Evolutionary conservation across 2,113 vertebrate species (phyloP).

Genomic region (Ornithorhynchus anatinus): DNA sequence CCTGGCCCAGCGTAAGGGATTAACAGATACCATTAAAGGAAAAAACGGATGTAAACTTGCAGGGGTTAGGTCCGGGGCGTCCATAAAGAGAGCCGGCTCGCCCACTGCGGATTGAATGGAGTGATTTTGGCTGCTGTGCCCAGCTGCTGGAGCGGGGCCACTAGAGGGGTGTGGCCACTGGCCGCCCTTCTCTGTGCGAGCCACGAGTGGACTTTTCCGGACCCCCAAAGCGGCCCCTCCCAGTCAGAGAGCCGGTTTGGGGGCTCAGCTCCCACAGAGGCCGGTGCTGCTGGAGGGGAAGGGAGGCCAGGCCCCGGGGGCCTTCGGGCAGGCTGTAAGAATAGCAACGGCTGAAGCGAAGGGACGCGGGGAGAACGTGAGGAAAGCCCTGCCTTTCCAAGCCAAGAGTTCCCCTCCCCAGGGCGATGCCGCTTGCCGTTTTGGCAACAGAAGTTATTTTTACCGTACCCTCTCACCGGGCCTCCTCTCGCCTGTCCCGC

Average conservation of each 20-base stretch:
- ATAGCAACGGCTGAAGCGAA: background rate
- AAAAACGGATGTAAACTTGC: too few species aligned
- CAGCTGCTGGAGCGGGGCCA: too few species aligned
- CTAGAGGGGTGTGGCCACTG: too few species aligned
- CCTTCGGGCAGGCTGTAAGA: background rate
- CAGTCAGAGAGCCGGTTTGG: background rate
- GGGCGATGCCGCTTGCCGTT: background rate
- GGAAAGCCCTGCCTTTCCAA: background rate
- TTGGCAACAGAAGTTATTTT: background rate
- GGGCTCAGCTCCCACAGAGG: background rate
- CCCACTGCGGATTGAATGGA: too few species aligned
- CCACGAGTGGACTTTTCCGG: background rate
- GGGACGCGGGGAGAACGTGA: background rate
- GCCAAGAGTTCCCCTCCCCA: background rate
- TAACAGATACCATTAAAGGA: too few species aligned
- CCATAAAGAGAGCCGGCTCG: too few species aligned
- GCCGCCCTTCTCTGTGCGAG: background rate
- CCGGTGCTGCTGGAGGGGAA: rapidly evolving
- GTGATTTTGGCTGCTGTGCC: too few species aligned
- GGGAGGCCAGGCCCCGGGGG: background rate
- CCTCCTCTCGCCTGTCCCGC: too few species aligned
- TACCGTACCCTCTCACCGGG: too few species aligned
- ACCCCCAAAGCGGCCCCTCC: background rate
- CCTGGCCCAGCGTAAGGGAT: too few species aligned
- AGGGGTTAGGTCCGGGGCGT: too few species aligned